phyloP scores from a whole-genome alignment of 2,888 invertebrate genomes.

The Minunthozetes semirufus region DNA sequence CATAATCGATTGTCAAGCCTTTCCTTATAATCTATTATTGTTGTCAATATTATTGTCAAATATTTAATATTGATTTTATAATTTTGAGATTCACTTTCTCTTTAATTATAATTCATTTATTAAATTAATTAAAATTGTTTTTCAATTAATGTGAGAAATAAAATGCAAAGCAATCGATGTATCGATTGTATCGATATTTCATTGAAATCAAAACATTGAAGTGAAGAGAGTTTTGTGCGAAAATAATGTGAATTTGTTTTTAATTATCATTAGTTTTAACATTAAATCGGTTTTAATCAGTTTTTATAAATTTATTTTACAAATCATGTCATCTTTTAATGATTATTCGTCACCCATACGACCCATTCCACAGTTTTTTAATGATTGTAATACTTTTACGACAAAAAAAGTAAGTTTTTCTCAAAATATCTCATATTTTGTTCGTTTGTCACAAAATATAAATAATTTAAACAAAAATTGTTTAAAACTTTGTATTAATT shows the following conservation, averaged over 20 bases:
- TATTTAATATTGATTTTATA: too few relatives aligned
- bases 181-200: background rate
- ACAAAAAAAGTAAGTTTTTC: constrained; percentile 32
- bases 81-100: too few relatives aligned
- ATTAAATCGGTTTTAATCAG: background rate
- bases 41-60: too few relatives aligned
- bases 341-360: background rate
- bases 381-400: constrained; percentile 31
- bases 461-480: background rate
- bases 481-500: too few relatives aligned
- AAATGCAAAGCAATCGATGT: background rate
- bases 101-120: too few relatives aligned
- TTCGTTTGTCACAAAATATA: constrained; percentile 25
- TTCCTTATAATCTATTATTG: too few relatives aligned
- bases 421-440: constrained; percentile 11
- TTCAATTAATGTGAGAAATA: too few relatives aligned
- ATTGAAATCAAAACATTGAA: background rate
- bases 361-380: constrained; percentile 35
- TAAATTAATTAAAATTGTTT: too few relatives aligned
- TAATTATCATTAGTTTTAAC: background rate
- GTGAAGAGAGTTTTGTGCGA: background rate
- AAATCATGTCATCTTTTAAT: background rate
- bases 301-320: background rate
- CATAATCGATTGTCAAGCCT: too few relatives aligned
- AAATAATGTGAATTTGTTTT: background rate